These are phyloP conservation scores for Gallinago nigripennis DNA, from an alignment of 2,797 vertebrate species.

Conservation along the genomic window DNA sequence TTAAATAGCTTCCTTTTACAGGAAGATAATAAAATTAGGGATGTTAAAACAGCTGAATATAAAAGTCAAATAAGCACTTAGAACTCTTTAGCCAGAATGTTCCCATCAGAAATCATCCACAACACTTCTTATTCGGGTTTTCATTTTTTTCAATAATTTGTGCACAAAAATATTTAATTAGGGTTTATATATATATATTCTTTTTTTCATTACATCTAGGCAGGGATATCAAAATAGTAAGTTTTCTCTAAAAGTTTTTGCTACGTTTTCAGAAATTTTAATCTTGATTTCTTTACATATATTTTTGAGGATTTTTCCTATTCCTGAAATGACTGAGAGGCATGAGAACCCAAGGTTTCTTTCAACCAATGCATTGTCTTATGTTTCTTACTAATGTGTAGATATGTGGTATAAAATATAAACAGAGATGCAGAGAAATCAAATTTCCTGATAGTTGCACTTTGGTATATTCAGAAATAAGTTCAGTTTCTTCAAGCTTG, in stretches of 20 bases:
- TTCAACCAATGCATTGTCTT: not conserved
- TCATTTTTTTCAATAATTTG: not conserved
- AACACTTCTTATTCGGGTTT: not conserved
- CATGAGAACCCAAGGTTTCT: not conserved
- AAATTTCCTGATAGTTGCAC: not conserved
- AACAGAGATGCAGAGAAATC: not conserved
- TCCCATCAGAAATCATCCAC: not conserved
- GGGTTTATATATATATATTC: not conserved
- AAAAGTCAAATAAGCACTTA: not conserved
- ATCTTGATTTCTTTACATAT: not conserved
- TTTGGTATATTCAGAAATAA: not conserved
- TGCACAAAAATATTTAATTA: not conserved
- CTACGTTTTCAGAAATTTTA: not conserved
- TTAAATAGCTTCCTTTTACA: not conserved
- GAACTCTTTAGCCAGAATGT: not conserved
- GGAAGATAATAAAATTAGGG: not conserved
- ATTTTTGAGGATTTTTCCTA: not conserved
- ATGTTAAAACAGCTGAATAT: not conserved
- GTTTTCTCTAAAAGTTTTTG: not conserved
- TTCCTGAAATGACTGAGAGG: not conserved
- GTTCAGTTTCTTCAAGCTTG: not conserved
- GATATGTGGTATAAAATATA: not conserved
- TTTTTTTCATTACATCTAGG: not conserved
- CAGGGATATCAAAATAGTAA: not conserved
- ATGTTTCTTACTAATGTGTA: not conserved